Conservation (phyloP, 2,888 invertebrate species). For the Azorinus chamasolen region DNA sequence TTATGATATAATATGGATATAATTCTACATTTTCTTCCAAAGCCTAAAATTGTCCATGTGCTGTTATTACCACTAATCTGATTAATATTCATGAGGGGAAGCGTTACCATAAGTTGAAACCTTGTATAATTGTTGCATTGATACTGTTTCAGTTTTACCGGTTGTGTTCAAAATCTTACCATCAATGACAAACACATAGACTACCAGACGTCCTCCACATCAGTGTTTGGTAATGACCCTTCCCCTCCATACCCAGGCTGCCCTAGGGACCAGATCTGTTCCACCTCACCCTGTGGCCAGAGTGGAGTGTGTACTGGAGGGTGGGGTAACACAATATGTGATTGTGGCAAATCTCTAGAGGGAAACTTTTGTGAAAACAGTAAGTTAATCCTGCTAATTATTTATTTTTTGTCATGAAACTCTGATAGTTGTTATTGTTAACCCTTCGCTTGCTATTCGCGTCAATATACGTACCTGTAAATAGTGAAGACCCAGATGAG, state of each 20-base stretch:
- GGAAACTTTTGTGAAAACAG: conserved; percentile 76
- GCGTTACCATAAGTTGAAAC: no score
- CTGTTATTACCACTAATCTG: no score
- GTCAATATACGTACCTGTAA: no score
- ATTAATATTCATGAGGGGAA: no score
- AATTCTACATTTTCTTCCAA: no score
- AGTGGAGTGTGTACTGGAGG: conserved; percentile 66
- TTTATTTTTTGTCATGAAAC: no score
- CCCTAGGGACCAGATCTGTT: conserved; percentile 76
- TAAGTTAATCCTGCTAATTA: conserved; percentile 47
- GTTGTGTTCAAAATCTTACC: conserved; percentile 78
- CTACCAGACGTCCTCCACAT: conserved; percentile 63
- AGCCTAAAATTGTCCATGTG: no score
- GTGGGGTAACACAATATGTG: conserved; percentile 76
- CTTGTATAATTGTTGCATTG: neutral
- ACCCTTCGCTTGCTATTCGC: no score
- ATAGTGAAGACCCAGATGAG: no score
- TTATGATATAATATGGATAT: no score
- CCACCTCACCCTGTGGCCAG: conserved; percentile 72
- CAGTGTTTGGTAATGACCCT: conserved; percentile 80
- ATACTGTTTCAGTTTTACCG: conserved; percentile 73
- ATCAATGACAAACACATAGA: conserved; percentile 72
- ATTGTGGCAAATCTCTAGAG: conserved; percentile 70
- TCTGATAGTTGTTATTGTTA: no score
- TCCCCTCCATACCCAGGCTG: conserved; percentile 75